These are phyloP conservation scores for Ryuthela nishihirai DNA, from an alignment of 2,888 invertebrate genomes.

Conservation along the genomic window DNA sequence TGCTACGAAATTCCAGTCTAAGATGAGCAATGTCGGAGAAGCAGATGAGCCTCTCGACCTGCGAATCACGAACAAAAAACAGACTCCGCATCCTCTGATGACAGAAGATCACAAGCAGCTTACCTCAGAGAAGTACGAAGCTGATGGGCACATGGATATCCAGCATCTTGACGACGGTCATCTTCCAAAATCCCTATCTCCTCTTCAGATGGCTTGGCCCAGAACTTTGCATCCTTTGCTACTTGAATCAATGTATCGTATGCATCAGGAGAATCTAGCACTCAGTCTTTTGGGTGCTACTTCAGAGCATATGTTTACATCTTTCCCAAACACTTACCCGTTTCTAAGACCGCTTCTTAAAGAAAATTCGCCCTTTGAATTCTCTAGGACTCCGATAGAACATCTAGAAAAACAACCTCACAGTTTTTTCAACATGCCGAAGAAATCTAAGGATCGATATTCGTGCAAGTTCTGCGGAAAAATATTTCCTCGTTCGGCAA, in stretches of 20 bases:
- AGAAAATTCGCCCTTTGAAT: constrained; percentile 7
- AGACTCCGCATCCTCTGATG: neutral
- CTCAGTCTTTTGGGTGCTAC: constrained; percentile 47
- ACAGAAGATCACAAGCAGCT: neutral
- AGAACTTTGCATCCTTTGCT: constrained; percentile 71
- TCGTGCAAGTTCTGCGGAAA: constrained; percentile 97
- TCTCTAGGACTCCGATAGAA: constrained; percentile 15
- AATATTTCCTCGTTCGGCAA: constrained; percentile 94
- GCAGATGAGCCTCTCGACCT: constrained; percentile 69
- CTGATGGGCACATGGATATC: neutral
- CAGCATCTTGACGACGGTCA: constrained; percentile 7
- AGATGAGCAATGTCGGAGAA: constrained; percentile 47
- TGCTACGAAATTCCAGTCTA: constrained; percentile 13
- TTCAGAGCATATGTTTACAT: constrained; percentile 39
- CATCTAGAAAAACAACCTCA: constrained; percentile 9
- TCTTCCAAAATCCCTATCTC: constrained; percentile 37
- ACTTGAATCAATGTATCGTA: constrained; percentile 41
- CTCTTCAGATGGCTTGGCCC: constrained; percentile 64
- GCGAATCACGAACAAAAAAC: constrained; percentile 70
- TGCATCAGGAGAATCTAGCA: constrained; percentile 58
- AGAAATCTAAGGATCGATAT: constrained; percentile 78
- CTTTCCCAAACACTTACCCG: constrained; percentile 41
- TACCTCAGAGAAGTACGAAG: neutral
- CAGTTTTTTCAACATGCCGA: constrained; percentile 2
- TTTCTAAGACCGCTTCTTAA: constrained; percentile 40